Conservation (phyloP, 2,113 vertebrate species). For the Manacus vitellinus region DNA sequence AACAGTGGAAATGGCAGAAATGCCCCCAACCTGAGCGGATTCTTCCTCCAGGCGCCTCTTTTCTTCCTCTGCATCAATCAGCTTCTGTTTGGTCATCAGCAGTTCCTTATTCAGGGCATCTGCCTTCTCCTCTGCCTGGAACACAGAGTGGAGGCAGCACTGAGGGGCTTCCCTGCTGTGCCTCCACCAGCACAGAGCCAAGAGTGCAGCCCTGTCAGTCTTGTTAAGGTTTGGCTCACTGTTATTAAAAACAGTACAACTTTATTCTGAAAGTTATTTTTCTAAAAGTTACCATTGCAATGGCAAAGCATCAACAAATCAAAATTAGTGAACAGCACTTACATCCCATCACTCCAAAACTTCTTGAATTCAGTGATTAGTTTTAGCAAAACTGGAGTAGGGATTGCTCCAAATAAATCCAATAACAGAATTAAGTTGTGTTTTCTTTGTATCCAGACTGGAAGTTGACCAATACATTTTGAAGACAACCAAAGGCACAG, state of each 20-base stretch:
- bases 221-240: not conserved
- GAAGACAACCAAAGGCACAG: not conserved
- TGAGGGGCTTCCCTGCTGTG: not conserved
- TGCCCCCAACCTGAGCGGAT: slow-evolving; percentile 85
- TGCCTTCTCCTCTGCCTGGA: slow-evolving; percentile 95
- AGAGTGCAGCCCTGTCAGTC: not conserved
- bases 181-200: not conserved
- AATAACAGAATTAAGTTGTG: not conserved
- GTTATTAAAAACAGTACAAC: not conserved
- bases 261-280: not conserved
- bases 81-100: slow-evolving; percentile 97
- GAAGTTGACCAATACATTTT: not conserved
- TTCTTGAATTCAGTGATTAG: not conserved
- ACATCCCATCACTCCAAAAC: not conserved
- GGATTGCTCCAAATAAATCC: not conserved
- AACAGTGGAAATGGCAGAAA: not conserved
- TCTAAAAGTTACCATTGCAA: not conserved
- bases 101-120: slow-evolving; percentile 97
- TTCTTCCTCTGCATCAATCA: slow-evolving; percentile 96
- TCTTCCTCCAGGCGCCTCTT: slow-evolving; percentile 94
- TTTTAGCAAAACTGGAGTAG: not conserved
- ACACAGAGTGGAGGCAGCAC: not conserved
- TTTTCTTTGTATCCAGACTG: not conserved
- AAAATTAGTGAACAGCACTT: not conserved
- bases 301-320: not conserved